These are phyloP conservation scores for Dendrolimus pini DNA, from an alignment of 2,888 invertebrate genomes.

Conservation along the genomic window DNA sequence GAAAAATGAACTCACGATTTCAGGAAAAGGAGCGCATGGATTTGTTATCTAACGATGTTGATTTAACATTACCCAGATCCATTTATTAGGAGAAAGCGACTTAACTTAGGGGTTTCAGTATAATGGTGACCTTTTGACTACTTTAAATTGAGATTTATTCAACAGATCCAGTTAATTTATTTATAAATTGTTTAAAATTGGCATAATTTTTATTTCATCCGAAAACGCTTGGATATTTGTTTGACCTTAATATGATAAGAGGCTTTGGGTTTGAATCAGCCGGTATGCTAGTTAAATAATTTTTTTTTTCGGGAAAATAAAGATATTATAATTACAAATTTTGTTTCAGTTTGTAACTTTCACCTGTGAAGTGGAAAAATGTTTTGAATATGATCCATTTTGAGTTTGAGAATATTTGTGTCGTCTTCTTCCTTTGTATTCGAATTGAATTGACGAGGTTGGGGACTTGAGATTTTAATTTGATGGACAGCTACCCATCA, in stretches of 20 bases:
- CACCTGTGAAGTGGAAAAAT: too few species aligned
- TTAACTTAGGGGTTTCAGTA: slow-evolving; percentile 16
- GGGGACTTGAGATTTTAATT: too few species aligned
- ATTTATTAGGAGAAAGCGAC: slow-evolving; percentile 23
- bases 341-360: too few species aligned
- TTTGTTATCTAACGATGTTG: slow-evolving; percentile 19
- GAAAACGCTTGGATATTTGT: neutral
- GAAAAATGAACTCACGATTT: neutral
- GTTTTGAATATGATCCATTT: too few species aligned
- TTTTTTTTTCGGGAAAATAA: too few species aligned
- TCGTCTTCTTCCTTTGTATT: too few species aligned
- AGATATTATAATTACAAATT: too few species aligned
- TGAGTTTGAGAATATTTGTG: too few species aligned
- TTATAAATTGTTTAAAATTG: slow-evolving; percentile 5
- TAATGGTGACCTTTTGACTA: slow-evolving; percentile 17
- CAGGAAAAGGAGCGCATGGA: neutral
- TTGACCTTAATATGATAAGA: neutral
- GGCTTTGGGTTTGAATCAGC: too few species aligned
- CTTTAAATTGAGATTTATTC: slow-evolving; percentile 14
- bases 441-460: too few species aligned
- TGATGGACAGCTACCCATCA: too few species aligned
- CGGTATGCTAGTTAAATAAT: too few species aligned
- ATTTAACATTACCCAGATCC: slow-evolving; percentile 16
- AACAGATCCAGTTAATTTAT: slow-evolving; percentile 3
- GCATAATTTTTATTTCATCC: slow-evolving; percentile 1